Conservation (phyloP, 2,797 vertebrate species). For the Thaleichthys pacificus region DNA sequence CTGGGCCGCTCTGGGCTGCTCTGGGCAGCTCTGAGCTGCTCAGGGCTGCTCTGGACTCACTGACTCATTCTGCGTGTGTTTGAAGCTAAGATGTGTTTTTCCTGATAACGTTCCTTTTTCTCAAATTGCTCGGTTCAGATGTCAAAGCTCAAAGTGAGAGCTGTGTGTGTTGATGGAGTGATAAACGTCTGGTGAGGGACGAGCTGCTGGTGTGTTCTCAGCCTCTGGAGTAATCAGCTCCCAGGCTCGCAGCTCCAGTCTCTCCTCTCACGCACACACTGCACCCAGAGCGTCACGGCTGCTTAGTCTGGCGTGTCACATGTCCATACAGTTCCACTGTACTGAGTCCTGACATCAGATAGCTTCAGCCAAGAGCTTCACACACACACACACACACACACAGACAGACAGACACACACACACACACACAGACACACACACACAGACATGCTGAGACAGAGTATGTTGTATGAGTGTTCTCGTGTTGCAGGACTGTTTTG, state of each 20-base stretch:
- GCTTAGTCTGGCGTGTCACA: slow-evolving; percentile 17
- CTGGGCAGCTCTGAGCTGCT: background rate
- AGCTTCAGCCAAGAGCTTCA: background rate
- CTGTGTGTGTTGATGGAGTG: slow-evolving; percentile 17
- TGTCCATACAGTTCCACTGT: background rate
- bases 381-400: background rate
- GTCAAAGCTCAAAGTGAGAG: slow-evolving; percentile 23
- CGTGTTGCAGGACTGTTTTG: background rate
- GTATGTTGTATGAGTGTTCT: background rate
- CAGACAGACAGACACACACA: background rate
- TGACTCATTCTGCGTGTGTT: background rate
- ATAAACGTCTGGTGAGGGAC: slow-evolving; percentile 10
- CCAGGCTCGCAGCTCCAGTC: background rate
- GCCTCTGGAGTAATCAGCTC: slow-evolving; percentile 21
- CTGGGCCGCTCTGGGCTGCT: background rate
- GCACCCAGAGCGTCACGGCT: background rate
- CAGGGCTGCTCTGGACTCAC: background rate
- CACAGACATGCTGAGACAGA: no score
- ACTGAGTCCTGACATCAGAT: slow-evolving; percentile 7
- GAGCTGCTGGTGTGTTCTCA: slow-evolving; percentile 5
- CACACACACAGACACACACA: background rate
- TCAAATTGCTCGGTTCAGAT: slow-evolving; percentile 7
- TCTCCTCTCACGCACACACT: slow-evolving; percentile 2
- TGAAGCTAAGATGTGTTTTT: background rate
- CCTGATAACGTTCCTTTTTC: background rate